Percentiles rank a stretch among this genome's conserved stretches.
These are phyloP conservation scores for Drosophila villosipedis DNA, from an alignment of 2,888 invertebrate genomes.

Conservation along the genomic window DNA sequence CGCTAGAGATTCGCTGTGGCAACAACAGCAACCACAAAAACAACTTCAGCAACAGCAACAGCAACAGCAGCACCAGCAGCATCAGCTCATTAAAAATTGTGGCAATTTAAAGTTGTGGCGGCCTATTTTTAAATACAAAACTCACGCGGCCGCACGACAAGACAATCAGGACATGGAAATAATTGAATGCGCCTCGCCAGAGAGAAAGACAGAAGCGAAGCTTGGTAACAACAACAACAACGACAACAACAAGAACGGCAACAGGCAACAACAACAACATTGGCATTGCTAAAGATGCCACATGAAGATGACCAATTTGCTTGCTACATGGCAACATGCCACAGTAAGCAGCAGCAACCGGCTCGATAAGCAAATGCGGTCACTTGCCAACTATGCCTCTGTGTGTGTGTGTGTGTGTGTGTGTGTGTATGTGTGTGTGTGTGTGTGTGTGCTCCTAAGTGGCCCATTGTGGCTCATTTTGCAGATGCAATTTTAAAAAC, in stretches of 20 bases:
- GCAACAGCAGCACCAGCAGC: constrained; percentile 12
- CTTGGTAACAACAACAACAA: constrained; percentile 5
- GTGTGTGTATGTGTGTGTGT: constrained; percentile 13
- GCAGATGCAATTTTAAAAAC: constrained; percentile 78
- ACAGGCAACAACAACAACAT: constrained; percentile 19
- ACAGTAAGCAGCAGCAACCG: constrained; percentile 43
- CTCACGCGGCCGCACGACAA: constrained; percentile 76
- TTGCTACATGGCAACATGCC: constrained; percentile 71
- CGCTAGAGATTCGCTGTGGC: constrained; percentile 41
- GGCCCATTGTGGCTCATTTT: constrained; percentile 80
- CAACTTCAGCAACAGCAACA: constrained; percentile 16
- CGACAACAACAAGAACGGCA: constrained; percentile 17
- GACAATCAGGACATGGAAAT: constrained; percentile 81
- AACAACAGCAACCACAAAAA: constrained; percentile 15
- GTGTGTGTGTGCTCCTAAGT: constrained; percentile 54
- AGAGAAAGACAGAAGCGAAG: not conserved
- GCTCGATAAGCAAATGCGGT: constrained; percentile 77
- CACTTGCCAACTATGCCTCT: constrained; percentile 29
- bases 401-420: constrained; percentile 1
- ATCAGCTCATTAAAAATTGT: constrained; percentile 73
- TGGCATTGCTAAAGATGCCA: constrained; percentile 63
- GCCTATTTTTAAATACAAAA: constrained; percentile 80
- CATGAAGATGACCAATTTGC: constrained; percentile 80
- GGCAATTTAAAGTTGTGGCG: constrained; percentile 69
- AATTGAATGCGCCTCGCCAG: constrained; percentile 76